These are phyloP conservation scores for Papilio machaon DNA, from an alignment of 1,140 invertebrate species.

Conservation along the genomic window DNA sequence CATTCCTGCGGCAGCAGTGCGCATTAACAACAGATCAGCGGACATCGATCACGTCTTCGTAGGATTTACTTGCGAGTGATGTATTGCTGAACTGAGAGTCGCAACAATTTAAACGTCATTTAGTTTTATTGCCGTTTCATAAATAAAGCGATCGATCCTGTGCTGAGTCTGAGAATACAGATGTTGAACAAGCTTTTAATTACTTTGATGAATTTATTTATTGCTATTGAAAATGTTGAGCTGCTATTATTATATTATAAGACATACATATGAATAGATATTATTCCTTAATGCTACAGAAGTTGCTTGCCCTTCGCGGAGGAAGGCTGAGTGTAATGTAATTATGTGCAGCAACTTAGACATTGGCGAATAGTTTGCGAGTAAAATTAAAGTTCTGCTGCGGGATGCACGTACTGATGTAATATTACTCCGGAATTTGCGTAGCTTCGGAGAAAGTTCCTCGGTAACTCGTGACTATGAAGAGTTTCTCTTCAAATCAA, in stretches of 20 bases:
- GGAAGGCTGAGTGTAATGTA: too few relatives aligned
- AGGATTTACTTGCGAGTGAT: background rate
- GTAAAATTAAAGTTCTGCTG: background rate
- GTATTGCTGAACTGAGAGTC: background rate
- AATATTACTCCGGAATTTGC: background rate
- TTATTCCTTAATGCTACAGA: too few relatives aligned
- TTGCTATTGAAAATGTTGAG: background rate
- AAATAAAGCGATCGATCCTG: background rate
- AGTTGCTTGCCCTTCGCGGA: too few relatives aligned
- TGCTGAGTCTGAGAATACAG: background rate
- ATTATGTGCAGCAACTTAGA: background rate
- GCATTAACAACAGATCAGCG: background rate
- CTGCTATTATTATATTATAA: too few relatives aligned
- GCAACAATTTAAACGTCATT: background rate
- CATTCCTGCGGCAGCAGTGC: background rate
- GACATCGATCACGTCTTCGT: constrained; percentile 3
- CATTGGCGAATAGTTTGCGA: background rate
- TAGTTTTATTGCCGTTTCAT: constrained; percentile 7
- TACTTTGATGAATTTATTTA: background rate
- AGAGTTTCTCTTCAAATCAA: background rate
- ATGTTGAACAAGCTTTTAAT: background rate
- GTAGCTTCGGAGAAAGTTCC: background rate
- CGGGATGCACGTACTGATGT: background rate
- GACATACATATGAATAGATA: too few relatives aligned
- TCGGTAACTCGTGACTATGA: background rate